These are phyloP conservation scores for Recurvirostra avosetta DNA, from an alignment of 2,113 vertebrate species.

Conservation along the genomic window DNA sequence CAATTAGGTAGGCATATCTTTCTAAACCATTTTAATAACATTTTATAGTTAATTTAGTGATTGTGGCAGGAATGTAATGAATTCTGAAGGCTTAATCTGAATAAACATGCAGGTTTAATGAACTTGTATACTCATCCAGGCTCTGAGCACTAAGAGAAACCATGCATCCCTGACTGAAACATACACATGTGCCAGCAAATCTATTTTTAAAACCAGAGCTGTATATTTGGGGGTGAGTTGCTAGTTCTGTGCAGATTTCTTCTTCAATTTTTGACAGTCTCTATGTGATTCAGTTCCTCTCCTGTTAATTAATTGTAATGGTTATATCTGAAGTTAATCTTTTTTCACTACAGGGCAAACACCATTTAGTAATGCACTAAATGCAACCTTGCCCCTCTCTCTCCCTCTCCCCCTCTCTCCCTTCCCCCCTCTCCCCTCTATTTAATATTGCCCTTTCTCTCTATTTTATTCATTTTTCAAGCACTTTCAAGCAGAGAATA, in stretches of 20 bases:
- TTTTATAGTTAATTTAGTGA: background rate
- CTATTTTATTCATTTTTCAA: background rate
- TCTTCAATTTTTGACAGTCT: background rate
- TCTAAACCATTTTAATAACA: background rate
- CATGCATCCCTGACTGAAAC: background rate
- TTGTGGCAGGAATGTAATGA: background rate
- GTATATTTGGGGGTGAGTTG: background rate
- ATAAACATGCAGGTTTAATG: background rate
- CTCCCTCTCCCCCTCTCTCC: fast-evolving
- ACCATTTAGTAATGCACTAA: background rate
- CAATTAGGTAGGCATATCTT: background rate
- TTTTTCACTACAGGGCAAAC: background rate
- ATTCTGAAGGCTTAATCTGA: background rate
- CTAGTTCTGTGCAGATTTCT: background rate
- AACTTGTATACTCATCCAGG: background rate
- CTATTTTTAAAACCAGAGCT: background rate
- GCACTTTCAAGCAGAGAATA: background rate
- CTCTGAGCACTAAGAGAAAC: background rate
- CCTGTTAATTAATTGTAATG: background rate
- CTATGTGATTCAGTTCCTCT: background rate
- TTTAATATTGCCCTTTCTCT: background rate
- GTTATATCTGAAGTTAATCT: background rate
- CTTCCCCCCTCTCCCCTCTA: fast-evolving
- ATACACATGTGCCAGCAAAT: background rate
- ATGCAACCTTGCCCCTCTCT: background rate